phyloP scores from a whole-genome alignment of 2,113 vertebrate species.

The Hirundichthys speculiger region DNA sequence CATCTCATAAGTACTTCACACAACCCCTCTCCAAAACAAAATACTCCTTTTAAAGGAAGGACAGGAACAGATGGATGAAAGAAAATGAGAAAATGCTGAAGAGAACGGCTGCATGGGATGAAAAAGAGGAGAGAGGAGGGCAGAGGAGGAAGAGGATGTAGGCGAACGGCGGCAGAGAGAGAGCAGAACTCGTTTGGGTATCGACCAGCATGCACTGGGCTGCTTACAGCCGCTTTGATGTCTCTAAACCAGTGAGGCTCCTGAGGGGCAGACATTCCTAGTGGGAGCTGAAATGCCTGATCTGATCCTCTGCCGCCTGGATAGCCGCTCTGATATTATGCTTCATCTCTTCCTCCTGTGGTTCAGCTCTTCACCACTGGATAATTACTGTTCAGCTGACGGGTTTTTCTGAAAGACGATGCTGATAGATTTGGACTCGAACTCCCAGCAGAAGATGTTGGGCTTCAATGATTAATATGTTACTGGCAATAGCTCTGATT shows the following conservation, averaged over 20 bases:
- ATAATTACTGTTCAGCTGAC: constrained; percentile 63
- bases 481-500: not conserved
- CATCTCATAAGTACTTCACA: too few relatives aligned
- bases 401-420: constrained; percentile 39
- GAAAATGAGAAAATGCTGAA: not conserved
- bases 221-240: constrained; percentile 65
- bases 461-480: constrained; percentile 39
- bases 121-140: not conserved
- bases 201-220: constrained; percentile 62
- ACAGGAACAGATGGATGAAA: too few relatives aligned
- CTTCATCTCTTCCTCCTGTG: constrained; percentile 57
- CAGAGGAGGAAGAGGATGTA: constrained; percentile 16
- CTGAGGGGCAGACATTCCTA: constrained; percentile 39
- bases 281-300: constrained; percentile 52
- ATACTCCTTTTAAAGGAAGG: too few relatives aligned
- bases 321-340: constrained; percentile 50
- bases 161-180: constrained; percentile 1
- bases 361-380: constrained; percentile 38
- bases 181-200: constrained; percentile 37
- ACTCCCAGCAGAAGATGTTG: constrained; percentile 21
- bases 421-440: constrained; percentile 39
- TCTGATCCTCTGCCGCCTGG: constrained; percentile 52
- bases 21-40: too few relatives aligned
- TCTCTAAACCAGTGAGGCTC: constrained; percentile 46
- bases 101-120: not conserved